Evolutionary conservation across 2,113 vertebrate species (phyloP).

Genomic region (Zingel zingel): DNA sequence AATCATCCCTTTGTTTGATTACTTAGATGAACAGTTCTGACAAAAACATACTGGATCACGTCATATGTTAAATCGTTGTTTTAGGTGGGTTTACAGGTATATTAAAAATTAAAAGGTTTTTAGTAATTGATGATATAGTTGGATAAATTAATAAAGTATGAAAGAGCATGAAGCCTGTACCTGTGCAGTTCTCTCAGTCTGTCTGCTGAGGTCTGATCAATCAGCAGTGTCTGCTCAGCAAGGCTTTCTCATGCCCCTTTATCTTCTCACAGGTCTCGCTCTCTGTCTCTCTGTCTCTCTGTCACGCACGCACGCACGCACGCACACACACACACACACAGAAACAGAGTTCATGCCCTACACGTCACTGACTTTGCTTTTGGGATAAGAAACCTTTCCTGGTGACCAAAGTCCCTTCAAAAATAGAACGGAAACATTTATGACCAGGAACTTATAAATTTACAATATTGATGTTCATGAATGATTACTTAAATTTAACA

Average conservation of each 20-base stretch:
- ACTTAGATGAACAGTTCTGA: background rate
- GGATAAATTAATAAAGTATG: background rate
- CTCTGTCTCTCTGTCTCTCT: background rate
- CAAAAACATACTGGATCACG: background rate
- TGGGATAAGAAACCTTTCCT: conserved; percentile 23
- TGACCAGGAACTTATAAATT: background rate
- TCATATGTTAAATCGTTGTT: background rate
- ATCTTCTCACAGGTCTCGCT: conserved; percentile 38
- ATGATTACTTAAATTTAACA: conserved; percentile 5
- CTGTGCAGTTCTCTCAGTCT: conserved; percentile 40
- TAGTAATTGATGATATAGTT: background rate
- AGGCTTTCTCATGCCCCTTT: conserved; percentile 45
- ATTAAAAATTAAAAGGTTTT: background rate
- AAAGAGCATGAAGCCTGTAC: conserved; percentile 49
- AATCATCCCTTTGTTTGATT: background rate
- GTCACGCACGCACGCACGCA: conserved; percentile 19
- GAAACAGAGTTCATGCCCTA: conserved; percentile 21
- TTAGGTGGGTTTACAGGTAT: background rate
- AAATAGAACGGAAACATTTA: conserved; percentile 19
- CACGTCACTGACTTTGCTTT: conserved; percentile 51
- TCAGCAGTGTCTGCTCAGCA: conserved; percentile 57
- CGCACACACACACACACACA: conserved; percentile 11
- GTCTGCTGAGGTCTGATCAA: conserved; percentile 36
- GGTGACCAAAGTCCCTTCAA: conserved; percentile 59
- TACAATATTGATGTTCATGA: background rate